Evolutionary conservation across 2,888 invertebrate species (phyloP).

Genomic region (Danaus chrysippus): DNA sequence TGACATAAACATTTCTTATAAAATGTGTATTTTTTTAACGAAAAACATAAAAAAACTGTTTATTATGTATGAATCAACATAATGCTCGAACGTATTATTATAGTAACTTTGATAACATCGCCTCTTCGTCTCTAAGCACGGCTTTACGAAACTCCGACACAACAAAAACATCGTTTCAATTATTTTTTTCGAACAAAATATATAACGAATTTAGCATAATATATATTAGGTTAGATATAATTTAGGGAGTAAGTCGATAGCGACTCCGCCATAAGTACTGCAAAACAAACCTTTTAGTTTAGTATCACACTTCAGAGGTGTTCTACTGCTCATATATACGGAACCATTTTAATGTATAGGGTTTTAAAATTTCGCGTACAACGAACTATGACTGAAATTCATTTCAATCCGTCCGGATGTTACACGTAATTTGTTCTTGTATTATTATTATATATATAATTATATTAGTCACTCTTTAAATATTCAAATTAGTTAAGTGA

Average conservation of each 20-base stretch:
- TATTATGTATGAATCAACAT: background rate
- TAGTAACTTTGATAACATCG: slow-evolving; percentile 37
- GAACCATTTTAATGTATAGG: too few species aligned
- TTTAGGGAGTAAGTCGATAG: slow-evolving; percentile 57
- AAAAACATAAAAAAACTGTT: too few species aligned
- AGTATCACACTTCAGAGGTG: slow-evolving; percentile 27
- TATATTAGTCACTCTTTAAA: slow-evolving; percentile 32
- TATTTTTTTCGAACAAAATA: slow-evolving; percentile 58
- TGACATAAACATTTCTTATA: too few species aligned
- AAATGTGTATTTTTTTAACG: too few species aligned
- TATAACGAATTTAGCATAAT: slow-evolving; percentile 62
- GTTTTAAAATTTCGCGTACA: slow-evolving; percentile 2
- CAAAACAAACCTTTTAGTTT: slow-evolving; percentile 49
- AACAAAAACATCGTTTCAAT: slow-evolving; percentile 50
- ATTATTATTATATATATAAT: slow-evolving; percentile 27
- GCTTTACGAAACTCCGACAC: slow-evolving; percentile 75
- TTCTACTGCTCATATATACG: slow-evolving; percentile 16
- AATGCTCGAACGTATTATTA: background rate
- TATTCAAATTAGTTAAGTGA: slow-evolving; percentile 35
- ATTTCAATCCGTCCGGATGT: slow-evolving; percentile 19
- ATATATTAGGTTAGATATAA: slow-evolving; percentile 47
- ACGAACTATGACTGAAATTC: slow-evolving; percentile 26
- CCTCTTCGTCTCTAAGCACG: slow-evolving; percentile 56
- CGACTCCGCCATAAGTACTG: slow-evolving; percentile 75
- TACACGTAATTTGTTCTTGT: slow-evolving; percentile 13